phyloP scores from a whole-genome alignment of 2,888 invertebrate species.

The Ennomos quercinarius region DNA sequence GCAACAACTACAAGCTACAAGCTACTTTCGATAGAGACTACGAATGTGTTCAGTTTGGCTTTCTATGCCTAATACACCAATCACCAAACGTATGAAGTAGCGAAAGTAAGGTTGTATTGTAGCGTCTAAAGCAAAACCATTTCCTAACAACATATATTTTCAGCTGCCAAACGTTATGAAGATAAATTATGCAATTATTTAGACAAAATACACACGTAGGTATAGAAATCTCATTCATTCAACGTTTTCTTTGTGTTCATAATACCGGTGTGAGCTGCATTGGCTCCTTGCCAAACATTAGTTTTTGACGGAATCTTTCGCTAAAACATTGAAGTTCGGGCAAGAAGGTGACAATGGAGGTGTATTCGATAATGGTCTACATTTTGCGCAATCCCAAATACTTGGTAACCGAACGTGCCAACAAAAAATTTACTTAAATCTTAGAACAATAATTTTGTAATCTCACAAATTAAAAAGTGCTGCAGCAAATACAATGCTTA shows the following conservation, averaged over 20 bases:
- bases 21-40: constrained; percentile 1
- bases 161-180: not conserved
- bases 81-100: not conserved
- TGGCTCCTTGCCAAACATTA: constrained; percentile 62
- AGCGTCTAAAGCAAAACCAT: too few species aligned
- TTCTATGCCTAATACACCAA: not conserved
- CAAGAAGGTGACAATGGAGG: constrained; percentile 61
- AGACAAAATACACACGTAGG: constrained; percentile 14
- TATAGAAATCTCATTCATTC: constrained; percentile 34
- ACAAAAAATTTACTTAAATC: not conserved
- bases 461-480: too few species aligned
- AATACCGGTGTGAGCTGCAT: constrained; percentile 43
- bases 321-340: constrained; percentile 48
- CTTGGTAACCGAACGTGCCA: constrained; percentile 1
- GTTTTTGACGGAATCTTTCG: constrained; percentile 60
- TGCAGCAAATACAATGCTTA: too few species aligned
- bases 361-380: constrained; percentile 39
- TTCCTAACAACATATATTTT: not conserved
- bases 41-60: not conserved
- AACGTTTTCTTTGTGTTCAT: constrained; percentile 28
- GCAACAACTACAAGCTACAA: not conserved
- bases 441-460: too few species aligned
- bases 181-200: constrained; percentile 13
- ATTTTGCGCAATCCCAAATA: constrained; percentile 14
- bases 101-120: too few species aligned